Conservation (phyloP, 2,113 vertebrate species). For the Sapayoa aenigma region DNA sequence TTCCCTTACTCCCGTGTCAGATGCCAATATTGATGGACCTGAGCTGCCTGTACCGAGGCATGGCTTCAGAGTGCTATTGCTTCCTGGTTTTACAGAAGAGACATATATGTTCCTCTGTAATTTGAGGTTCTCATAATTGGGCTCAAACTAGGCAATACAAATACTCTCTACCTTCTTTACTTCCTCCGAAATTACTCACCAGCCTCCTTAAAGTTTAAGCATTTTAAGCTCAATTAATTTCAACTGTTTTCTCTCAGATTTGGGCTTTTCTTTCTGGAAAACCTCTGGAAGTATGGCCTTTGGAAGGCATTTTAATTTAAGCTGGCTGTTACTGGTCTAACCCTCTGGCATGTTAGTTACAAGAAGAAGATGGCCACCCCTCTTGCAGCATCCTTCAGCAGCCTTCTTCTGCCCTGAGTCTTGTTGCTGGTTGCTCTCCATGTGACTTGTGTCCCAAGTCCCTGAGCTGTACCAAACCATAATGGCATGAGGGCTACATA, state of each 20-base stretch:
- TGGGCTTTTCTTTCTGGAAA: background rate
- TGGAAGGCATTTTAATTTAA: background rate
- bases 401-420: background rate
- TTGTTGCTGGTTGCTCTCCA: background rate
- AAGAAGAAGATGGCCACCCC: background rate
- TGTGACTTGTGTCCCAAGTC: background rate
- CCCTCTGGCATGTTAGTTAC: background rate
- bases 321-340: background rate
- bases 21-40: background rate
- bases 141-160: background rate
- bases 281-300: background rate
- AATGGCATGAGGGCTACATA: background rate
- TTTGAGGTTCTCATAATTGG: background rate
- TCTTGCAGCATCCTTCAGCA: background rate
- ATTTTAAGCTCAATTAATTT: background rate
- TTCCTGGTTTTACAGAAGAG: background rate
- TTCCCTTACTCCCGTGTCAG: background rate
- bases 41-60: background rate
- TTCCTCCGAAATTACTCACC: background rate
- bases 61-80: background rate
- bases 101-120: background rate
- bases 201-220: background rate
- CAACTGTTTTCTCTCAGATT: background rate
- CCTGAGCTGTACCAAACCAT: rapidly evolving
- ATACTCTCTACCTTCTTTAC: background rate